Percentiles rank a stretch among this genome's conserved stretches.
phyloP scores from a whole-genome alignment of 2,797 vertebrate species.

The Hemibagrus guttatus region DNA sequence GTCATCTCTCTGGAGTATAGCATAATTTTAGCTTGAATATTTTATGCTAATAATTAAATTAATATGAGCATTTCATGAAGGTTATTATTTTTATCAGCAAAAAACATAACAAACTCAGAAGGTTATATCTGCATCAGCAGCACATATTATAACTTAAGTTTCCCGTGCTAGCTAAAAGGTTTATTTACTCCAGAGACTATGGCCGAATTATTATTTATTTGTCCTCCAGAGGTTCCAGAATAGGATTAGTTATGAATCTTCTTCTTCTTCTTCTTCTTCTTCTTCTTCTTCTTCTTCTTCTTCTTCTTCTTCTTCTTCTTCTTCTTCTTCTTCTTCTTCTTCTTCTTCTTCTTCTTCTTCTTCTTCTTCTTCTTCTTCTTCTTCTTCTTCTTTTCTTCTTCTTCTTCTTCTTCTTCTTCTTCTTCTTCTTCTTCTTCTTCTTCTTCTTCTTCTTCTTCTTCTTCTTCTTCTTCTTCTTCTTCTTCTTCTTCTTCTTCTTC shows the following conservation, averaged over 20 bases:
- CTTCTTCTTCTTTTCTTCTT: no score
- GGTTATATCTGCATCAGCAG: not conserved
- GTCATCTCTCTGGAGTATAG: not conserved
- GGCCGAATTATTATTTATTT: not conserved
- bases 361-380: no score
- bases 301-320: no score
- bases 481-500: no score
- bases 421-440: no score
- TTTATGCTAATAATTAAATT: not conserved
- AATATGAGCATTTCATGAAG: not conserved
- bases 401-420: no score
- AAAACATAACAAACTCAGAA: not conserved
- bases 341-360: no score
- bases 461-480: no score
- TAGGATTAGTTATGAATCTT: not conserved
- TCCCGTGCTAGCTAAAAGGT: not conserved
- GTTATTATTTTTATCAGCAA: not conserved
- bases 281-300: no score
- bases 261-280: no score
- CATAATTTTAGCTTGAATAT: not conserved
- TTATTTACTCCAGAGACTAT: not conserved
- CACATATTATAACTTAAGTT: not conserved
- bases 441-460: no score
- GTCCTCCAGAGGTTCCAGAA: not conserved
- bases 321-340: no score